phyloP scores from a whole-genome alignment of 2,797 vertebrate genomes.

The Alca torda region DNA sequence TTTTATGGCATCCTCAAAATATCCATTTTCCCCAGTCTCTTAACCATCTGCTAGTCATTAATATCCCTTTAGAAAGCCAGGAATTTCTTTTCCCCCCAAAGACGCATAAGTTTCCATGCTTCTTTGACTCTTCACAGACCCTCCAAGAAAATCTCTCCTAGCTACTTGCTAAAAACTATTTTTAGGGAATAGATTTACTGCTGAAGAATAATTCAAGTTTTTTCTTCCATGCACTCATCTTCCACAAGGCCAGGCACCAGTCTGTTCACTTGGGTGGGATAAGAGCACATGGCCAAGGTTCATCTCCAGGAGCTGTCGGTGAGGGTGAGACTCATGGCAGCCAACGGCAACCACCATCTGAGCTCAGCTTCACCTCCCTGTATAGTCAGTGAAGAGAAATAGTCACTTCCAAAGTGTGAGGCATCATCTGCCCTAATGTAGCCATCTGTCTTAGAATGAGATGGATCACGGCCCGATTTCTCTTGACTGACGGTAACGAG shows the following conservation, averaged over 20 bases:
- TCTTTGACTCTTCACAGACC: background rate
- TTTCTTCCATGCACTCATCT: background rate
- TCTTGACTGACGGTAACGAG: background rate
- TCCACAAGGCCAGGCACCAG: fast-evolving
- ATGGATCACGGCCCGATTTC: background rate
- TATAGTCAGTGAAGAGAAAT: background rate
- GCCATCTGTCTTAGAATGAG: background rate
- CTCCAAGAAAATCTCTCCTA: constrained; percentile 16
- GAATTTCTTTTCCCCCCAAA: constrained; percentile 4
- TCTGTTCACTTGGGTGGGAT: background rate
- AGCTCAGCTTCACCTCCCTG: background rate
- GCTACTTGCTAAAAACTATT: constrained; percentile 17
- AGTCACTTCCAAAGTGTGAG: background rate
- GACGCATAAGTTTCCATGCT: background rate
- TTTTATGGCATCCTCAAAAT: background rate
- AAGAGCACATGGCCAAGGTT: background rate
- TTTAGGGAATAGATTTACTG: background rate
- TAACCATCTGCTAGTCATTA: constrained; percentile 56
- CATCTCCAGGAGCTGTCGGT: background rate
- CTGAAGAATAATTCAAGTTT: background rate
- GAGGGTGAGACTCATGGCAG: background rate
- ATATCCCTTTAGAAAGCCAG: background rate
- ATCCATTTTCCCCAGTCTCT: background rate
- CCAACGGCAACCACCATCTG: background rate
- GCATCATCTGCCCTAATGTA: background rate